A percentile compares a stretch with the other conserved stretches of the same genome.
Conservation (phyloP, 2,113 vertebrate genomes). For the Alethe diademata region DNA sequence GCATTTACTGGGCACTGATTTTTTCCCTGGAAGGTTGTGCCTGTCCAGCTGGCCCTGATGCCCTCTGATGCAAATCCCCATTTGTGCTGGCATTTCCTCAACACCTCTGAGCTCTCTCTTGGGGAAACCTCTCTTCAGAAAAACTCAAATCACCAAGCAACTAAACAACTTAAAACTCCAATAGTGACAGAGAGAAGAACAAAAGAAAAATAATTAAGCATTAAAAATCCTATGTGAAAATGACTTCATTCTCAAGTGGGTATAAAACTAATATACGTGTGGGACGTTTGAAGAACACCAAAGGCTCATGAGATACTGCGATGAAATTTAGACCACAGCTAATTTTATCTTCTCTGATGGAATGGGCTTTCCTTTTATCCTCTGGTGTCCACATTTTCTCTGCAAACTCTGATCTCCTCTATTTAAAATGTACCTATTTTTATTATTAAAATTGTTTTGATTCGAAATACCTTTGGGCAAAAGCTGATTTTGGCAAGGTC, state of each 20-base stretch:
- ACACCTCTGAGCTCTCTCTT: neutral
- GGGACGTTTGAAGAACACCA: slow-evolving; percentile 61
- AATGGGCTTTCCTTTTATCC: slow-evolving; percentile 15
- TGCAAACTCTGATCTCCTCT: neutral
- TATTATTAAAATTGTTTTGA: neutral
- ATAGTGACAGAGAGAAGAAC: neutral
- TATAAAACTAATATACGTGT: slow-evolving; percentile 62
- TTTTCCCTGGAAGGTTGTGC: neutral
- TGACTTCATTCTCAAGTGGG: slow-evolving; percentile 51
- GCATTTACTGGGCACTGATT: neutral
- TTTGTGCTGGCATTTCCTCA: neutral
- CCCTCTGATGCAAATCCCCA: neutral
- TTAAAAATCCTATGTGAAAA: slow-evolving; percentile 68
- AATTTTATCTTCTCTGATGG: slow-evolving; percentile 53
- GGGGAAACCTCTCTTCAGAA: neutral
- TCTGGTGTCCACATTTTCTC: neutral
- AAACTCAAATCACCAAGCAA: neutral
- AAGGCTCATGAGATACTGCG: slow-evolving; percentile 26
- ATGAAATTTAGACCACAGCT: slow-evolving; percentile 64
- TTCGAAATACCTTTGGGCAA: neutral
- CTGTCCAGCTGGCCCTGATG: accelerated
- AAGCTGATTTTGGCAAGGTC: neutral
- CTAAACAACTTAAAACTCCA: slow-evolving; percentile 13
- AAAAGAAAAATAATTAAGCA: slow-evolving; percentile 64
- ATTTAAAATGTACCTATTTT: neutral